Conservation (phyloP, 2,797 vertebrate species). For the Hypotaenidia okinawae region DNA sequence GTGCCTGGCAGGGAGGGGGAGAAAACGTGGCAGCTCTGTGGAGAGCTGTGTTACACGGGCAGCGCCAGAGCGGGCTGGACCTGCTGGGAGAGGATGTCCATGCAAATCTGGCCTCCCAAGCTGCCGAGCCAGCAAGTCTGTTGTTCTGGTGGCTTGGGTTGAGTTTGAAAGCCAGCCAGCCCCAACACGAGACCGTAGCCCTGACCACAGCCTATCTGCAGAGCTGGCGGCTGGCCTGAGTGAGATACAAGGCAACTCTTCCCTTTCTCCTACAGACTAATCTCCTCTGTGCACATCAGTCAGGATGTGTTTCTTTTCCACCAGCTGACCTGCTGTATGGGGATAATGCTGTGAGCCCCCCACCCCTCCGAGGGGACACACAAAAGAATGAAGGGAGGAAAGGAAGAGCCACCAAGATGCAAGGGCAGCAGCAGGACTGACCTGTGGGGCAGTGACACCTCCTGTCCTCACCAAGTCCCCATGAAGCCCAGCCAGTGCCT, state of each 20-base stretch:
- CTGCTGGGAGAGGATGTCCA: background rate
- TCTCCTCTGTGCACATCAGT: background rate
- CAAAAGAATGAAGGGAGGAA: background rate
- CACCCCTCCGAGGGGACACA: background rate
- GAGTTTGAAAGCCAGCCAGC: constrained; percentile 12
- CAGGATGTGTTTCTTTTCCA: background rate
- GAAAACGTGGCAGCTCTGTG: rapidly evolving
- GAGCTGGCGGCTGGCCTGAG: background rate
- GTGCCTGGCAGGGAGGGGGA: background rate
- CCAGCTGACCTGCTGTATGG: background rate
- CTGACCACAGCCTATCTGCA: background rate
- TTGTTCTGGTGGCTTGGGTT: background rate
- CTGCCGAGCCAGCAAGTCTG: background rate
- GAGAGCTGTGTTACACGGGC: background rate
- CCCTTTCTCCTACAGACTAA: background rate
- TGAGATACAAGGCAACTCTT: constrained; percentile 17
- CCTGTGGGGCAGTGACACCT: background rate
- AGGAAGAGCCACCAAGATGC: background rate
- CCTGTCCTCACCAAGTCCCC: background rate
- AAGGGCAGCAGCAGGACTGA: background rate
- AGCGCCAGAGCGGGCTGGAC: background rate
- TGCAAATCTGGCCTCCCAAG: background rate
- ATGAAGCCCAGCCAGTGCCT: background rate
- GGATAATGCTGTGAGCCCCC: background rate
- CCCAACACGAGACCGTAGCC: background rate